A percentile compares a stretch with the other conserved stretches of the same genome.
phyloP scores from a whole-genome alignment of 2,113 vertebrate genomes.

The Lampris megalopsis region DNA sequence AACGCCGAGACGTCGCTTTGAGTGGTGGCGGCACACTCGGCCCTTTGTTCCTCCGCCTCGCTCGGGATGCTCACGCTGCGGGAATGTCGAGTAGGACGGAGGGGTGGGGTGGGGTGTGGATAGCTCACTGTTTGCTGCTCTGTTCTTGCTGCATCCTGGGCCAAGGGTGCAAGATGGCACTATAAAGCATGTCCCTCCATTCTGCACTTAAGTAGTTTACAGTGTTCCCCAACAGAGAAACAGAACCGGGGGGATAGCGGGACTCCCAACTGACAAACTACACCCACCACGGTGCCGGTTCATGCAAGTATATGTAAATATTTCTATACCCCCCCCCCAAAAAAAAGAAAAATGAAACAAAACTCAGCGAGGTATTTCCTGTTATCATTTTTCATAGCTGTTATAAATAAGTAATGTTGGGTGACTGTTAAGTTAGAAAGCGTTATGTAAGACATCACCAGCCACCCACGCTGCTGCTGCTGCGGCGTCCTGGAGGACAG shows the following conservation, averaged over 20 bases:
- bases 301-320: no score
- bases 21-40: slow-evolving; percentile 70
- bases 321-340: no score
- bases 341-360: no score
- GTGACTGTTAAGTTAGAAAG: slow-evolving; percentile 29
- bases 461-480: slow-evolving; percentile 53
- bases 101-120: slow-evolving; percentile 58
- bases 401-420: background rate
- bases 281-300: no score
- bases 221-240: no score
- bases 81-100: slow-evolving; percentile 81
- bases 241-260: no score
- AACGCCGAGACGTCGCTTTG: slow-evolving; percentile 85
- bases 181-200: no score
- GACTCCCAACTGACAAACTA: no score
- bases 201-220: no score
- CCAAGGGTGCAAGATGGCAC: background rate
- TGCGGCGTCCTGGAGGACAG: slow-evolving; percentile 59
- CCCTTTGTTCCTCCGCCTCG: slow-evolving; percentile 66
- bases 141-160: slow-evolving; percentile 50
- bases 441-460: slow-evolving; percentile 49
- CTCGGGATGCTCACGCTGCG: slow-evolving; percentile 61
- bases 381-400: no score
- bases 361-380: no score
- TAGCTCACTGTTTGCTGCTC: slow-evolving; percentile 43